Evolutionary conservation across 2,113 vertebrate species (phyloP), one percentile per base, ranked within the genome.

Genomic region (Garra rufa): DNA sequence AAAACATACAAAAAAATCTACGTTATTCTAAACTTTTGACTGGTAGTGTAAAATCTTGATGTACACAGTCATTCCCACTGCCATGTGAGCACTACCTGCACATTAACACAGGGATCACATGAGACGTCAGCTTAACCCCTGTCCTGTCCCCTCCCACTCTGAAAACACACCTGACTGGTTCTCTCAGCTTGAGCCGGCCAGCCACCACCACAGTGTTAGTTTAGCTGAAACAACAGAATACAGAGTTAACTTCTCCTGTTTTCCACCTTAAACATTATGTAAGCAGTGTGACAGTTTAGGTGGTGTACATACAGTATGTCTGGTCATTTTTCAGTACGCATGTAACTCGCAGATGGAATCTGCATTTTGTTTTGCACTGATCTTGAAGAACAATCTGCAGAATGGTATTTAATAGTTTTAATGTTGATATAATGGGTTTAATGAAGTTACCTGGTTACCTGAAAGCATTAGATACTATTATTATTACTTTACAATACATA

Each of bases 131-230:
- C 86, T 92, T 84, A 85, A 83, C 86, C 88, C 76, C 87, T 5
- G 2, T 34, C 34, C 34, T 4, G 34, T 34, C 88, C 21, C 1
- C 50, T 41, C 48, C 88, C 3, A 6, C 50, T 41, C 28, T 24
- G 21, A 59, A 92, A 92, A 92, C 90, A 91, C 88, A 87, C 85
- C 9, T 89, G 91, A 92, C 89, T 83, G 88, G 90, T 92, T 92
- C 86, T 89, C 81, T 85, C 81, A 82, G 87, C 38, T 83, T 17
- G 48, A 57, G 55, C 48, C 26, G 26, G 41, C 59, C n/a, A 24
- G 55, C 76, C 55, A 78, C 34, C 50, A 24, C 8, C 57, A 79
- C 76, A 79, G 55, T 65, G 59, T 67, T 79, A 79, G 75, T 83
- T 88, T 88, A 89, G 87, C 85, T 82, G 69, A 67, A 80, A 80